phyloP scores from a whole-genome alignment of 1,140 invertebrate species.

The Procambarus virginalis region DNA sequence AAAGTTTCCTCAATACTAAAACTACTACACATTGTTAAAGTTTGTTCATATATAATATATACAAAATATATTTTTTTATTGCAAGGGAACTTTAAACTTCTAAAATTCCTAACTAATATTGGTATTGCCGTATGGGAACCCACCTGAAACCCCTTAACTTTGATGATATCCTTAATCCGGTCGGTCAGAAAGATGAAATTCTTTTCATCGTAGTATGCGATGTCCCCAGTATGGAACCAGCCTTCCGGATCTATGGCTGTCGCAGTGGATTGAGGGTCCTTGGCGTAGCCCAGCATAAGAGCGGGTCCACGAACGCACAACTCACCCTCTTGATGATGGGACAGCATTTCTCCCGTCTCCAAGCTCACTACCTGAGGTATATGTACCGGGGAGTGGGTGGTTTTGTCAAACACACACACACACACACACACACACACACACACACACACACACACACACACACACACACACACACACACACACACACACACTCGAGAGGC shows the following conservation, averaged over 20 bases:
- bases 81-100: no score
- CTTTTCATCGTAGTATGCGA: conserved; percentile 72
- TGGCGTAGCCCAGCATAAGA: conserved; percentile 74
- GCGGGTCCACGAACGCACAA: conserved; percentile 81
- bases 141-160: conserved; percentile 56
- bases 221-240: conserved; percentile 76
- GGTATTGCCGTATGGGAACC: neutral
- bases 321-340: conserved; percentile 80
- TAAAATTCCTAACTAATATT: no score
- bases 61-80: no score
- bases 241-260: conserved; percentile 74
- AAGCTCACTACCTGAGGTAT: conserved; percentile 75
- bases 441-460: no score
- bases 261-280: conserved; percentile 74
- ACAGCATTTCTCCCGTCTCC: conserved; percentile 79
- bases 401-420: no score
- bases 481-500: no score
- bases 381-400: no score
- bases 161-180: conserved; percentile 69
- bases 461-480: no score
- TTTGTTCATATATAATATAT: no score
- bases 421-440: no score
- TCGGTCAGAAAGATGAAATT: conserved; percentile 69
- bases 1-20: no score
- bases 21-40: no score